phyloP scores from a whole-genome alignment of 2,888 invertebrate species.

The Halictus ligatus region DNA sequence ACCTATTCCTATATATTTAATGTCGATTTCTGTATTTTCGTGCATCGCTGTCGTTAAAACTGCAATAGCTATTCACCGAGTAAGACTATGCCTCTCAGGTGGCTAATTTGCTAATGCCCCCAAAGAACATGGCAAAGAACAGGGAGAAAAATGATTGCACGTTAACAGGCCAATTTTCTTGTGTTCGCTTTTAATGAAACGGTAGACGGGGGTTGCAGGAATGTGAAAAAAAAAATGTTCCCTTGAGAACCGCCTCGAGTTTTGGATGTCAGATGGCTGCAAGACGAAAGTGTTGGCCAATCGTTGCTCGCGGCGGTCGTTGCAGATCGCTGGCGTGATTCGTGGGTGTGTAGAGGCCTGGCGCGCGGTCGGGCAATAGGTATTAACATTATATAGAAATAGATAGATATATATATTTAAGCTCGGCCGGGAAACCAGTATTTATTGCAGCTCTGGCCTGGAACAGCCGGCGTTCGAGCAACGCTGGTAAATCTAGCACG shows the following conservation, averaged over 20 bases:
- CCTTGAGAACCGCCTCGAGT: background rate
- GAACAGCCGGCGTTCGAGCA: conserved; percentile 25
- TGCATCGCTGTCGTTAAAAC: too few relatives aligned
- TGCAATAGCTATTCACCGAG: too few relatives aligned
- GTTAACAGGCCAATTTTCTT: too few relatives aligned
- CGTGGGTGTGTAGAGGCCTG: conserved; percentile 44
- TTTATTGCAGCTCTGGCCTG: conserved; percentile 52
- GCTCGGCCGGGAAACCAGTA: conserved; percentile 56
- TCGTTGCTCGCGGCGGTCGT: conserved; percentile 9
- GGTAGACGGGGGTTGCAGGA: background rate
- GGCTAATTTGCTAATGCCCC: too few relatives aligned
- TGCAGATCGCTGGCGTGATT: conserved; percentile 17
- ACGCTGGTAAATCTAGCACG: conserved; percentile 63
- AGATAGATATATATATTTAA: background rate
- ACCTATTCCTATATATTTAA: too few relatives aligned
- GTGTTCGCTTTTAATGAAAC: background rate
- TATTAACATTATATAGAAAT: conserved; percentile 32
- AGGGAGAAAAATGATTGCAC: too few relatives aligned
- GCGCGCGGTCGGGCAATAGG: background rate
- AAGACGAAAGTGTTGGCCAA: background rate
- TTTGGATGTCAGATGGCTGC: background rate
- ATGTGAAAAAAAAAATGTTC: background rate
- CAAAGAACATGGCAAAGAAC: too few relatives aligned
- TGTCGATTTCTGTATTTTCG: too few relatives aligned
- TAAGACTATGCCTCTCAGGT: too few relatives aligned